These are phyloP conservation scores for Polypedilum pembai DNA, from an alignment of 1,140 invertebrate genomes.

Conservation along the genomic window DNA sequence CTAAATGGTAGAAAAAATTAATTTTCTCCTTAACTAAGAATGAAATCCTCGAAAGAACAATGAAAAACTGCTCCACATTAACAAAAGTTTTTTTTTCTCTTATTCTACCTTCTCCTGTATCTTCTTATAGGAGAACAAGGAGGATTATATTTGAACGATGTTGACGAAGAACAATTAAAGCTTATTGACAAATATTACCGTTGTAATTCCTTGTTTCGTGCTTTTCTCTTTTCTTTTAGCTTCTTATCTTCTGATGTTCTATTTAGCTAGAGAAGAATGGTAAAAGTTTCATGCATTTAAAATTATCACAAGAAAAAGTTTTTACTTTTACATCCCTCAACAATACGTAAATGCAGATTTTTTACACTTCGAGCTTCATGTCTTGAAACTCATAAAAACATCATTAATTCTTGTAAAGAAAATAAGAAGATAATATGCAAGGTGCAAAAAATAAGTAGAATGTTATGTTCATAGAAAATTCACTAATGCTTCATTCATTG, in stretches of 20 bases:
- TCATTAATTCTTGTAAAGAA: neutral
- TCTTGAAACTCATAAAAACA: neutral
- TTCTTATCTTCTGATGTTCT: no score
- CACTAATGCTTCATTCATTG: neutral
- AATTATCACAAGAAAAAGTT: neutral
- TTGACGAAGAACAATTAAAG: slow-evolving; percentile 18
- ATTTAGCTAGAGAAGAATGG: neutral
- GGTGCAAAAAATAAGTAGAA: neutral
- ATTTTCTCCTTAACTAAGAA: no score
- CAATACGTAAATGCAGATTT: neutral
- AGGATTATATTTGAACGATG: neutral
- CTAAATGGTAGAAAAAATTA: no score
- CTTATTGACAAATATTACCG: slow-evolving; percentile 9
- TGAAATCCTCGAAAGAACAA: no score
- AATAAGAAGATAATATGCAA: neutral
- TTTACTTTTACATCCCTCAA: neutral
- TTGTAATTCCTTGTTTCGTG: neutral
- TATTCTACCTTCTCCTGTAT: no score
- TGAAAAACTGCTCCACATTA: no score
- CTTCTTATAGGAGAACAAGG: no score
- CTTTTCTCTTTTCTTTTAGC: neutral
- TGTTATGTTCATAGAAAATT: neutral
- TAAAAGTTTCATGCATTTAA: neutral
- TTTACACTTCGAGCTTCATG: neutral
- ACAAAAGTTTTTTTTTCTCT: no score